phyloP scores from a whole-genome alignment of 2,113 vertebrate species.

The Hemichromis elongatus region DNA sequence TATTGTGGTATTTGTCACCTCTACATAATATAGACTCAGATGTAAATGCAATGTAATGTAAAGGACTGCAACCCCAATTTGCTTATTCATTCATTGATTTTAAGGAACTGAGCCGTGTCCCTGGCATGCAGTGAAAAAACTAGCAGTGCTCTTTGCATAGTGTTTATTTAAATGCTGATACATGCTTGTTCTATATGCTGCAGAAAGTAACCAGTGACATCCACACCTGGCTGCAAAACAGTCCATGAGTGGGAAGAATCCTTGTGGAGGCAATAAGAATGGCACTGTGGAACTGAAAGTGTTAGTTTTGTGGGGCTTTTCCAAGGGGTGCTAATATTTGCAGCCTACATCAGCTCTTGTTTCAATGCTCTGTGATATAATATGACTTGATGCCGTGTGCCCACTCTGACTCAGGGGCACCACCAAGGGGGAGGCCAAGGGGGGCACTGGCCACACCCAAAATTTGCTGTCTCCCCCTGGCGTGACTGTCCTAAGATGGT shows the following conservation, averaged over 20 bases:
- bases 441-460: not conserved
- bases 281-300: not conserved
- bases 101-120: not conserved
- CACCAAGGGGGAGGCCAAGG: not conserved
- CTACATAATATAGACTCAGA: not conserved
- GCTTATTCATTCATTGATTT: not conserved
- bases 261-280: not conserved
- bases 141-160: not conserved
- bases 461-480: not conserved
- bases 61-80: not conserved
- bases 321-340: not conserved
- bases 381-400: not conserved
- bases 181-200: not conserved
- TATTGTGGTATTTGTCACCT: not conserved
- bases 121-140: not conserved
- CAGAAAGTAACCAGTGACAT: not conserved
- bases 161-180: not conserved
- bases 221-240: not conserved
- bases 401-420: not conserved
- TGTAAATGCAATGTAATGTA: not conserved
- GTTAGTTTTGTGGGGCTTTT: not conserved
- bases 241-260: not conserved
- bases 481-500: fast-evolving
- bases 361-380: not conserved
- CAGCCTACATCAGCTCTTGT: not conserved